phyloP scores from a whole-genome alignment of 2,888 invertebrate genomes.

The Elmis aenea region DNA sequence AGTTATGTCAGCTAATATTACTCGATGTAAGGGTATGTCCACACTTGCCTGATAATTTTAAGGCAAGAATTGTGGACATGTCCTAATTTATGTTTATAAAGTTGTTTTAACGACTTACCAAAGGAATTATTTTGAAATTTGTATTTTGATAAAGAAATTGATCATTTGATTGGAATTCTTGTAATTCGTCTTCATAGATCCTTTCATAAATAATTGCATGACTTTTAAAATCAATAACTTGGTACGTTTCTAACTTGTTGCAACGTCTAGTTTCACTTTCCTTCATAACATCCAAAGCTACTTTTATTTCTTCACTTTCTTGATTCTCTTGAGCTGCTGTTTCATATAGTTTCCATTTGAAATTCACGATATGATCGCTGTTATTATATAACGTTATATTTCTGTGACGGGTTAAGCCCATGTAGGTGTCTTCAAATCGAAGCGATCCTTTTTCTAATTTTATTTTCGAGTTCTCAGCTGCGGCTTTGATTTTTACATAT shows the following conservation, averaged over 20 bases:
- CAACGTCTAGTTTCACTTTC: constrained; percentile 32
- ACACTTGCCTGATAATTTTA: too few species aligned
- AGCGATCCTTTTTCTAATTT: constrained; percentile 50
- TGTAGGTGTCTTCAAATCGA: constrained; percentile 54
- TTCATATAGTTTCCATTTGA: constrained; percentile 57
- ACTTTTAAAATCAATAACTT: constrained; percentile 34
- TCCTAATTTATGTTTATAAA: too few species aligned
- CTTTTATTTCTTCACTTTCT: too few species aligned
- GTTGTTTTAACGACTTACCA: constrained; percentile 52
- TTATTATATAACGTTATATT: constrained; percentile 53
- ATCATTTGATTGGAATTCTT: constrained; percentile 32
- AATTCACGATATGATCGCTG: constrained; percentile 52
- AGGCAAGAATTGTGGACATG: too few species aligned
- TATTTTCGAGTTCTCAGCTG: constrained; percentile 49
- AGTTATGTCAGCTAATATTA: too few species aligned
- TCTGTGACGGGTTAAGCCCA: constrained; percentile 53
- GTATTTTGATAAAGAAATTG: constrained; percentile 38
- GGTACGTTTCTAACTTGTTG: constrained; percentile 31
- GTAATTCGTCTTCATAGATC: constrained; percentile 44
- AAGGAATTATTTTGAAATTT: constrained; percentile 50
- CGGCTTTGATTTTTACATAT: constrained; percentile 45
- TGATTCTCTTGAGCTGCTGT: too few species aligned
- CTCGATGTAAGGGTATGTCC: too few species aligned
- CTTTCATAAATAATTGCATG: constrained; percentile 43
- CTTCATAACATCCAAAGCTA: constrained; percentile 20